Evolutionary conservation across 2,113 vertebrate genomes (phyloP).

Genomic region (Lepus americanus): DNA sequence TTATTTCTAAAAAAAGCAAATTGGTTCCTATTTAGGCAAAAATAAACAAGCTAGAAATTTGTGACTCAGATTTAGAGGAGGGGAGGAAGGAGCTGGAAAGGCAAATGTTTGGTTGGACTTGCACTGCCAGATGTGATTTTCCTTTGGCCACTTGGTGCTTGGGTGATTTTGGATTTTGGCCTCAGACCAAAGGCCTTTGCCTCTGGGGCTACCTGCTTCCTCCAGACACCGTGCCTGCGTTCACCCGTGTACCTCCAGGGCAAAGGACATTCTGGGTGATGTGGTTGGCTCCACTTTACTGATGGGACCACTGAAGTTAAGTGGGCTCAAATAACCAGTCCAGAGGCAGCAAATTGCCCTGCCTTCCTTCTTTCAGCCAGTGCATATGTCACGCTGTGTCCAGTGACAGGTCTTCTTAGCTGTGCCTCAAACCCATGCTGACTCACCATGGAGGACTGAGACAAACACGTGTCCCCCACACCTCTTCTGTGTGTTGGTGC

Average conservation of each 20-base stretch:
- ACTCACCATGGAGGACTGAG: not conserved
- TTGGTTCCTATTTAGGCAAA: conserved; percentile 24
- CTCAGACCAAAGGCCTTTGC: not conserved
- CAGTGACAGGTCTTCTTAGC: not conserved
- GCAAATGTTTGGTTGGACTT: not conserved
- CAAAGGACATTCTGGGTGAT: too few relatives aligned
- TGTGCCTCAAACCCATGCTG: not conserved
- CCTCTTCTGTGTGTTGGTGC: not conserved
- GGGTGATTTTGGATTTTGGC: not conserved
- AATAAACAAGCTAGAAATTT: not conserved
- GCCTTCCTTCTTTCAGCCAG: not conserved
- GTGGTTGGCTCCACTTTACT: not conserved
- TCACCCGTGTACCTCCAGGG: not conserved
- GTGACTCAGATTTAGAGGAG: not conserved
- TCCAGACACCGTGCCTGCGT: not conserved
- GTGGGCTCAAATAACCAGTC: not conserved
- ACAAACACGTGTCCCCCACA: not conserved
- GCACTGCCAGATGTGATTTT: not conserved
- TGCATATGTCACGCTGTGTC: fast-evolving
- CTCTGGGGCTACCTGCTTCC: not conserved
- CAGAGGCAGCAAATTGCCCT: not conserved
- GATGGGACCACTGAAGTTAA: not conserved
- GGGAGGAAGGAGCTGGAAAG: not conserved
- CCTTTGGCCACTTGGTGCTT: not conserved
- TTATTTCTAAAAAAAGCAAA: not conserved